A percentile compares a stretch with the other conserved stretches of the same genome.
phyloP scores from a whole-genome alignment of 2,888 invertebrate species.

The Lomographa bimaculata region DNA sequence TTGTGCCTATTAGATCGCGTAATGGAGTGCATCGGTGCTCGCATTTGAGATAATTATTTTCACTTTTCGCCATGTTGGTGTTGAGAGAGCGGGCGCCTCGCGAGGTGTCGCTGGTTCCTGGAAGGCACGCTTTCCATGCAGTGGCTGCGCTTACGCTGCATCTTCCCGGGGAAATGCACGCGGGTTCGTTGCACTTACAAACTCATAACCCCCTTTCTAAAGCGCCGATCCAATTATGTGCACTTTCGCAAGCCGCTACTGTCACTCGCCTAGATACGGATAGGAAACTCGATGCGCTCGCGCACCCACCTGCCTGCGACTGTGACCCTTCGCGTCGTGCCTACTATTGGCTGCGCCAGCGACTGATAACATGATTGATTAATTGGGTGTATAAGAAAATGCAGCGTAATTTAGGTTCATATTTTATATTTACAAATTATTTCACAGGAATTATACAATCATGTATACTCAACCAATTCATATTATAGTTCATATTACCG shows the following conservation, averaged over 20 bases:
- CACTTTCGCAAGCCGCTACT: constrained; percentile 83
- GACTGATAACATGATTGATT: constrained; percentile 23
- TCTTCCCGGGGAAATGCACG: constrained; percentile 79
- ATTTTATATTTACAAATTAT: too few relatives aligned
- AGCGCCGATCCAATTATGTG: constrained; percentile 83
- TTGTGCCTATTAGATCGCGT: not conserved
- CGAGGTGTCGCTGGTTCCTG: constrained; percentile 63
- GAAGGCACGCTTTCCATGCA: constrained; percentile 75
- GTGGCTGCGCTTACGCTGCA: constrained; percentile 55
- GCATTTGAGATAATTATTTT: constrained; percentile 49
- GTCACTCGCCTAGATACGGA: constrained; percentile 83
- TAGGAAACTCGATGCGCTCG: constrained; percentile 77
- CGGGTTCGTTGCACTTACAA: constrained; percentile 82
- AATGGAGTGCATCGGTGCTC: constrained; percentile 4
- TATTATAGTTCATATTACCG: too few relatives aligned
- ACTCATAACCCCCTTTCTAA: constrained; percentile 84
- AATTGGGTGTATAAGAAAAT: too few relatives aligned
- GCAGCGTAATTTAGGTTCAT: too few relatives aligned
- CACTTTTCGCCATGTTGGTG: constrained; percentile 69
- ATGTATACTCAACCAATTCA: too few relatives aligned
- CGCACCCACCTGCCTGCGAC: constrained; percentile 61
- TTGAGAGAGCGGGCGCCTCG: constrained; percentile 47
- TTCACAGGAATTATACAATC: too few relatives aligned
- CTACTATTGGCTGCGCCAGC: constrained; percentile 1
- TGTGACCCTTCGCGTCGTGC: constrained; percentile 44